Conservation (phyloP, 2,113 vertebrate genomes). For the Gracilinanus agilis region DNA sequence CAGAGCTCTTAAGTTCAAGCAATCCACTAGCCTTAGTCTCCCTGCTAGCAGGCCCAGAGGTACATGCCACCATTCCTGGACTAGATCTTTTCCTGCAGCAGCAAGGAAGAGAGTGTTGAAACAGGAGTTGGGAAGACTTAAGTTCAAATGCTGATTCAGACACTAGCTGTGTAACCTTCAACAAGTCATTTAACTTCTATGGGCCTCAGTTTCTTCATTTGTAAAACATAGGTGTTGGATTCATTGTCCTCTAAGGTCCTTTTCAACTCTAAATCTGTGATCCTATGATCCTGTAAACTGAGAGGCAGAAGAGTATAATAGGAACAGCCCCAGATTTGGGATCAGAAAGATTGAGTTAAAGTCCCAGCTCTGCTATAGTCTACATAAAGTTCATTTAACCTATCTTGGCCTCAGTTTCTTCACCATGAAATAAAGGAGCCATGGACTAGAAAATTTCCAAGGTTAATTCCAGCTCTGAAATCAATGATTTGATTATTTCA, state of each 20-base stretch:
- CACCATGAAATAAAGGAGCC: not conserved
- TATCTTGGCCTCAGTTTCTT: not conserved
- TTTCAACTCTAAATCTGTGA: not conserved
- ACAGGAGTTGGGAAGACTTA: not conserved
- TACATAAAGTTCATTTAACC: not conserved
- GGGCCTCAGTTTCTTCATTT: not conserved
- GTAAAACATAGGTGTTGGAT: not conserved
- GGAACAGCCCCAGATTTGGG: not conserved
- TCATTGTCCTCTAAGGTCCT: not conserved
- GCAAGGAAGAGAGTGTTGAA: not conserved
- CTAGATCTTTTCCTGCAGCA: not conserved
- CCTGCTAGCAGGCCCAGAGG: not conserved
- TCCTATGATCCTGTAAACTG: not conserved
- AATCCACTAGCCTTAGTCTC: not conserved
- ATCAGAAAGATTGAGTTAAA: not conserved
- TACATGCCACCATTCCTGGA: not conserved
- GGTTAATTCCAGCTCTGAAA: not conserved
- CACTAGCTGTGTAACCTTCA: not conserved
- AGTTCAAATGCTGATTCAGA: not conserved
- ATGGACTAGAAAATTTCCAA: not conserved
- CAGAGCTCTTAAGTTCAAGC: not conserved
- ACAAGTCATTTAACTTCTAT: not conserved
- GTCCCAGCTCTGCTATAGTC: not conserved
- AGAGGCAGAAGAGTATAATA: not conserved
- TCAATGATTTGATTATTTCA: not conserved